A percentile compares a stretch with the other conserved stretches of the same genome.
Conservation (phyloP, 2,113 vertebrate species). For the Zosterops hypoxanthus region DNA sequence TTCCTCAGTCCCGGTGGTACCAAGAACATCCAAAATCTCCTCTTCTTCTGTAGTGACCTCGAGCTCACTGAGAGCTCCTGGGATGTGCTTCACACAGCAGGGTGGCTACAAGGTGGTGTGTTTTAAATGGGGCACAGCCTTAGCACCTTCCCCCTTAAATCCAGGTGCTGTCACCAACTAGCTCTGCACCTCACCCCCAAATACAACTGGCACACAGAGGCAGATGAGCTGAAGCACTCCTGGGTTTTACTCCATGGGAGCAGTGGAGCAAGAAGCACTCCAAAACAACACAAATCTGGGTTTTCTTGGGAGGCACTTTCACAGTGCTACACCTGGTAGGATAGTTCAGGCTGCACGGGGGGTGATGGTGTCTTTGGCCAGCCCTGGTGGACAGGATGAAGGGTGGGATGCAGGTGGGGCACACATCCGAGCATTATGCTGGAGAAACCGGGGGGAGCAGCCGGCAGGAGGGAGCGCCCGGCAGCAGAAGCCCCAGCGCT, state of each 20-base stretch:
- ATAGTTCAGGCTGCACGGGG: neutral
- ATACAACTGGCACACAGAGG: neutral
- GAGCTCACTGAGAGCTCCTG: rapidly evolving
- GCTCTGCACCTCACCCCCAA: neutral
- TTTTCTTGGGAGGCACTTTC: neutral
- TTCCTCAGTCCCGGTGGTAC: neutral
- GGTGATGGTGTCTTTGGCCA: neutral
- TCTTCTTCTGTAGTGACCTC: neutral
- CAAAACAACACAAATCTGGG: neutral
- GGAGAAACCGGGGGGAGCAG: neutral
- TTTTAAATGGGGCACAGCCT: rapidly evolving
- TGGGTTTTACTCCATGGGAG: neutral
- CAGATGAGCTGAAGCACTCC: neutral
- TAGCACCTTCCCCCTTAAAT: neutral
- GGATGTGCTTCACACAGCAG: neutral
- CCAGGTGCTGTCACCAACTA: neutral
- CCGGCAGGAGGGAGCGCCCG: constrained; percentile 9
- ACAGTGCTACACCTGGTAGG: rapidly evolving
- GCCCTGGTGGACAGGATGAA: neutral
- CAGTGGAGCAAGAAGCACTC: neutral
- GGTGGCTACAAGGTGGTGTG: rapidly evolving
- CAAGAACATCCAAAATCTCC: neutral
- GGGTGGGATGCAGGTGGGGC: neutral
- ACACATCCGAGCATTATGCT: rapidly evolving
- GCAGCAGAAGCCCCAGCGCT: neutral